phyloP scores from a whole-genome alignment of 2,888 invertebrate genomes.

The Synergus itoensis region DNA sequence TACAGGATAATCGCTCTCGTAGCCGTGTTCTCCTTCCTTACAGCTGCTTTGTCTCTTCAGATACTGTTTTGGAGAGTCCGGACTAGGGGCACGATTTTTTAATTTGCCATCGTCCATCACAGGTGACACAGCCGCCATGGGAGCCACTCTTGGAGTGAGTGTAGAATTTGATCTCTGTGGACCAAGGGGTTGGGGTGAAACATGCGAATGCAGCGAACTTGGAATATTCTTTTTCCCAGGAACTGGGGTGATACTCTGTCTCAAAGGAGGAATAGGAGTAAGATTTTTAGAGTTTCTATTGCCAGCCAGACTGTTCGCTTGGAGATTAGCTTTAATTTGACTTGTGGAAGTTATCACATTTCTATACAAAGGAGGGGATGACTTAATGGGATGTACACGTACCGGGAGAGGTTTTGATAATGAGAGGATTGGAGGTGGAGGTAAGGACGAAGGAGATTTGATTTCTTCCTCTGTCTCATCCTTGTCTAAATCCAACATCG shows the following conservation, averaged over 20 bases:
- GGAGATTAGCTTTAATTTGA: slow-evolving; percentile 73
- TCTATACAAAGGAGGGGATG: slow-evolving; percentile 73
- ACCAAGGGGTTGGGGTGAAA: slow-evolving; percentile 67
- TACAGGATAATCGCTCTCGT: slow-evolving; percentile 75
- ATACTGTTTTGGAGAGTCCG: slow-evolving; percentile 73
- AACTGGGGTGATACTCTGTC: slow-evolving; percentile 72
- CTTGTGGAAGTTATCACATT: slow-evolving; percentile 72
- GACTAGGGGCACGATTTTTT: slow-evolving; percentile 72
- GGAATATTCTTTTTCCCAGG: slow-evolving; percentile 66
- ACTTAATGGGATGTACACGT: slow-evolving; percentile 74
- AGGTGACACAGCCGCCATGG: slow-evolving; percentile 75
- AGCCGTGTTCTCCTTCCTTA: slow-evolving; percentile 72
- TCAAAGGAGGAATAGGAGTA: slow-evolving; percentile 74
- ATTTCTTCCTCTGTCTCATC: slow-evolving; percentile 66
- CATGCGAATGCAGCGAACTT: slow-evolving; percentile 48
- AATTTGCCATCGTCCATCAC: slow-evolving; percentile 75
- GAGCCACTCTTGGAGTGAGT: slow-evolving; percentile 73
- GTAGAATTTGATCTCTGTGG: slow-evolving; percentile 76
- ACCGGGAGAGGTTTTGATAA: slow-evolving; percentile 70
- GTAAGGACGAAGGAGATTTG: slow-evolving; percentile 62
- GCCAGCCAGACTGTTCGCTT: slow-evolving; percentile 66
- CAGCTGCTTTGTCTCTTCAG: slow-evolving; percentile 73
- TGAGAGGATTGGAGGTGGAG: slow-evolving; percentile 56
- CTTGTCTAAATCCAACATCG: slow-evolving; percentile 70
- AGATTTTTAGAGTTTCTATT: slow-evolving; percentile 70